Percentiles rank a stretch among this genome's conserved stretches.
These are phyloP conservation scores for Pantherophis vulpinus DNA, from an alignment of 2,797 vertebrate genomes.

Conservation along the genomic window DNA sequence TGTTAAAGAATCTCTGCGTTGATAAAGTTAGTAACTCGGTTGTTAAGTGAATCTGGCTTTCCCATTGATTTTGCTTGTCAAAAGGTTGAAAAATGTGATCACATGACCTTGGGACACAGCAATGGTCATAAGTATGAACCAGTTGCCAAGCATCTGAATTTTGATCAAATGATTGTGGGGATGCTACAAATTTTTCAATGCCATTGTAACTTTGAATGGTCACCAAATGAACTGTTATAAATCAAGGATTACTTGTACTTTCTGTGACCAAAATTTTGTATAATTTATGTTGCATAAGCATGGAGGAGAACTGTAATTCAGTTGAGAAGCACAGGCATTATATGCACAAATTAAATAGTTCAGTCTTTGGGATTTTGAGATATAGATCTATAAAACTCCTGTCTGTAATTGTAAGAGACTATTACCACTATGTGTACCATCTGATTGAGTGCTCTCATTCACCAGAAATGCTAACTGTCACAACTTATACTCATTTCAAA, in stretches of 20 bases:
- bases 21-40: neutral
- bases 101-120: neutral
- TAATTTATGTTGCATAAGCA: neutral
- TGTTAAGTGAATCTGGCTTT: neutral
- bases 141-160: neutral
- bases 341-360: neutral
- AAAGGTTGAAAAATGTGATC: neutral
- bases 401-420: too few species aligned
- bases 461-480: neutral
- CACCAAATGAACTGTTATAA: neutral
- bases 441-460: neutral
- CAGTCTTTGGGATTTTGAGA: neutral
- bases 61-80: neutral
- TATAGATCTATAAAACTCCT: neutral
- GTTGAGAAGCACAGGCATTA: neutral
- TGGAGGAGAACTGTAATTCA: neutral
- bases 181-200: neutral
- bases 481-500: slow-evolving; percentile 20
- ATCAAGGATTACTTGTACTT: neutral
- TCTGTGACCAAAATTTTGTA: neutral
- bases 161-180: neutral
- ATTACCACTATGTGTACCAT: neutral
- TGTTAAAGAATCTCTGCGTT: neutral
- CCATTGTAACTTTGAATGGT: neutral
- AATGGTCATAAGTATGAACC: neutral